A percentile compares a stretch with the other conserved stretches of the same genome.
Evolutionary conservation across 2,797 vertebrate species (phyloP).

Genomic region (Cyclura pinguis): DNA sequence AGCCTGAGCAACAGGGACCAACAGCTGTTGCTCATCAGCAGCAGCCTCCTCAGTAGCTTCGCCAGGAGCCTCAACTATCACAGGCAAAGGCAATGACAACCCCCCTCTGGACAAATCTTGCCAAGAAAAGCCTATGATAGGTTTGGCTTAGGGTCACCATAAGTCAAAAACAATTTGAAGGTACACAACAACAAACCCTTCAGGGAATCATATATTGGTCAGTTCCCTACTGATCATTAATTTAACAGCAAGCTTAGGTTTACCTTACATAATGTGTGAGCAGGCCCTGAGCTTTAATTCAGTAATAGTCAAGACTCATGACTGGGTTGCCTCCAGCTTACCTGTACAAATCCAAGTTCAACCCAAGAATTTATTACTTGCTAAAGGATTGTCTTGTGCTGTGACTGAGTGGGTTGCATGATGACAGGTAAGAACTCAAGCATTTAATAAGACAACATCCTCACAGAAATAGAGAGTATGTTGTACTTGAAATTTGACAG

Average conservation of each 20-base stretch:
- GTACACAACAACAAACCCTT: too few species aligned
- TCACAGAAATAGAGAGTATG: not conserved
- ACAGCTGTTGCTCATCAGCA: too few species aligned
- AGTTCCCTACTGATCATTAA: not conserved
- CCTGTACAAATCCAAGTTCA: not conserved
- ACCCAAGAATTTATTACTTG: not conserved
- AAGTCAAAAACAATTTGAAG: too few species aligned
- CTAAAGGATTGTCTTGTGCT: not conserved
- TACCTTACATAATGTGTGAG: not conserved
- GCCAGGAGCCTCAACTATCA: too few species aligned
- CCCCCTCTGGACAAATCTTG: too few species aligned
- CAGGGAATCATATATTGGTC: not conserved
- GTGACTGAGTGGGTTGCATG: not conserved
- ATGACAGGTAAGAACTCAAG: not conserved
- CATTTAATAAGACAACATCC: conserved; percentile 1
- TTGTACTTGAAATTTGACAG: not conserved
- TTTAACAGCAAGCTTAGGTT: not conserved
- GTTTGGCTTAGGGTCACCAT: too few species aligned
- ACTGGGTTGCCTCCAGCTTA: not conserved
- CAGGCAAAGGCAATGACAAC: too few species aligned
- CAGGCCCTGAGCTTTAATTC: not conserved
- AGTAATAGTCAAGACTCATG: not conserved
- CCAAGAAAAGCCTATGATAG: too few species aligned
- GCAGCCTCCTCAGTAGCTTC: too few species aligned
- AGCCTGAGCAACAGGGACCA: too few species aligned